A percentile compares a stretch with the other conserved stretches of the same genome.
phyloP scores from a whole-genome alignment of 2,797 vertebrate species.

The Propithecus perrieri region DNA sequence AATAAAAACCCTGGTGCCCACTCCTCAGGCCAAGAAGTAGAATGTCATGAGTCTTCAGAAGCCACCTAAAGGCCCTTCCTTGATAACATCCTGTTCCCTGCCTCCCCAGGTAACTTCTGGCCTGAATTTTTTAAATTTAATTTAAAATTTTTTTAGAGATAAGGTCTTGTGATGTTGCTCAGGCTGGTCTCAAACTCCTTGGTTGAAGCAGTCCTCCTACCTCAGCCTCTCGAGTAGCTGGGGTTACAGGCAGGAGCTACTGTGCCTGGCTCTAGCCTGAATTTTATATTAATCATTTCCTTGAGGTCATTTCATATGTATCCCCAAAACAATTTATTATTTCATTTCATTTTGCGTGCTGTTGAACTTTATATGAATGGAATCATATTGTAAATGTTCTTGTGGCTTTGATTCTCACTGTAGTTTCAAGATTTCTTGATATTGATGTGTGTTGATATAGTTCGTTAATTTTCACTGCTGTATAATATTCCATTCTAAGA shows the following conservation, averaged over 20 bases:
- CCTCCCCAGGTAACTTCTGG: not conserved
- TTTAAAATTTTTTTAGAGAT: not conserved
- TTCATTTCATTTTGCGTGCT: not conserved
- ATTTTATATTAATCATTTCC: not conserved
- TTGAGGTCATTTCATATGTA: not conserved
- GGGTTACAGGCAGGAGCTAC: not conserved
- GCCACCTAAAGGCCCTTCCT: not conserved
- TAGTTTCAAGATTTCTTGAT: conserved; percentile 26
- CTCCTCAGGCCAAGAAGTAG: not conserved
- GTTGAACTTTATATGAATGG: not conserved
- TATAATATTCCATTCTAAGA: not conserved
- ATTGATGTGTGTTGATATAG: not conserved
- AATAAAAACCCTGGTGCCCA: not conserved
- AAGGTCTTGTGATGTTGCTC: not conserved
- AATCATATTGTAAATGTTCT: not conserved
- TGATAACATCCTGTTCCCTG: accelerated
- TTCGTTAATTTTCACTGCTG: not conserved
- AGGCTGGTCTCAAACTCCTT: not conserved
- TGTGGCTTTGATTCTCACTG: not conserved
- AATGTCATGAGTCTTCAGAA: not conserved
- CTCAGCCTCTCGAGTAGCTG: not conserved
- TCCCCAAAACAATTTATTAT: not conserved
- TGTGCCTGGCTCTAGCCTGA: not conserved
- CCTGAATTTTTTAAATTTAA: not conserved
- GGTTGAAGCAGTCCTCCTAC: not conserved